Base-by-base conservation (phyloP, 2,797 vertebrate genomes). In the Acanthiza pusilla region DNA sequence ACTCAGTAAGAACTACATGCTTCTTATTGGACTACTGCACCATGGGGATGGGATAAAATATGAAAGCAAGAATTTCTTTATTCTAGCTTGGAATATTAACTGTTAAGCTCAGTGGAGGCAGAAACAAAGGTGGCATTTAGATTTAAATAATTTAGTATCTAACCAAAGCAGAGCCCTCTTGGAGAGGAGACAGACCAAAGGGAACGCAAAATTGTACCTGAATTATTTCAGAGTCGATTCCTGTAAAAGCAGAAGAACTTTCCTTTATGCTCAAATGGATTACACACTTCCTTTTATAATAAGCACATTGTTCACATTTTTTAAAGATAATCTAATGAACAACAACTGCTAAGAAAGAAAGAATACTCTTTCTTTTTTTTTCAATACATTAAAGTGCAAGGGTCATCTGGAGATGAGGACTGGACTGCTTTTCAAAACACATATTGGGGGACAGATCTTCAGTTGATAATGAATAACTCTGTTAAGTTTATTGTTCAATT, bases 121-220 rank as follows among this genome's bases (percentile, higher is more conserved):
- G 80, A 92, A 91, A 90, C 1, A 22, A 94, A 90, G 84, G 62
- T 87, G 53, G 85, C 70, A 94, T 83, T 93, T 97, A 77, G 77
- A 91, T 84, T 91, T 51, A 89, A 96, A 75, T 96, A 96, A 97
- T 95, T 91, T 93, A 87, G 42, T 88, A 95, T 94, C 81, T 91
- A 93, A 94, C 42, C 45, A 93, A 67, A 96, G 78, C 47, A 94
- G 82, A 89, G 62, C 42, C 91, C 72, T 92, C 93, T 95, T 63
- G 63, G 74, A 85, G 89, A 96, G 95, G 68, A 88, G 88, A 92
- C 45, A 88, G 54, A 96, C 94, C 81, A 93, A 95, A 91, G 77
- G 73, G 93, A 96, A 96, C 65, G 53, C 48, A 88, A 81, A 94
- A 95, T 66, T 45, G 51, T 93, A 88, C 65, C 73, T 94, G 91